Base-by-base conservation (phyloP, 2,888 invertebrate genomes). In the Andricus quercusramuli region DNA sequence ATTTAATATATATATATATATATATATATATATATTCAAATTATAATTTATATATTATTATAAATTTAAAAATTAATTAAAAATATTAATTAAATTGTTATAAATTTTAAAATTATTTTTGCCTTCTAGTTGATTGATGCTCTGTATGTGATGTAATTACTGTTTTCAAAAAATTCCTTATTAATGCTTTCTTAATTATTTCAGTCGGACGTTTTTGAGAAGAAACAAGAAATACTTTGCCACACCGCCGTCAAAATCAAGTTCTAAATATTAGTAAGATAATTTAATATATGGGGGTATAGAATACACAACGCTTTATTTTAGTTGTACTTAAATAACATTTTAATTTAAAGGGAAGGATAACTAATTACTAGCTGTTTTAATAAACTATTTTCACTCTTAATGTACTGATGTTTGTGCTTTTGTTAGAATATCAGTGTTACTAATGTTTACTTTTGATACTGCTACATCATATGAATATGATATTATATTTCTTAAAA, bases 161-260 rank as follows among this genome's bases (percentile, higher is more conserved):
- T 25, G 67, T 78, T 79, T 25, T 64, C 29, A 70, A 44, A 37
- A 32, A 22, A 64, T 44, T 56, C 6, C 5, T 41, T 76, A 78
- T 32, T 47, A 74, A 56, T 62, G 29, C 41, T 79, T 78, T 77
- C 74, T 79, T 79, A 83, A 65, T 80, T 62, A 59, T 89, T 87
- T 22, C 85, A 92, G 92, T 79, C 90, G 92, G 78, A 89, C 91
- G 29, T 92, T 92, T 83, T 85, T 90, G 84, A 89, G 88, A 64
- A 91, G 84, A 85, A 92, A 92, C 78, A 92, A 91, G 84, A 93
- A 92, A 80, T 93, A 91, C 79, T 93, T 93, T 77, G 92, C 91
- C 44, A 92, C 92, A 59, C 91, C 93, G 59, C 93, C 93, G 22
- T 90, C 91, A 78, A 91, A 90, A 56, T 11, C 56, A 15, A 56